Conservation (phyloP, 2,888 invertebrate species). For the Drosophila glabriapex region DNA sequence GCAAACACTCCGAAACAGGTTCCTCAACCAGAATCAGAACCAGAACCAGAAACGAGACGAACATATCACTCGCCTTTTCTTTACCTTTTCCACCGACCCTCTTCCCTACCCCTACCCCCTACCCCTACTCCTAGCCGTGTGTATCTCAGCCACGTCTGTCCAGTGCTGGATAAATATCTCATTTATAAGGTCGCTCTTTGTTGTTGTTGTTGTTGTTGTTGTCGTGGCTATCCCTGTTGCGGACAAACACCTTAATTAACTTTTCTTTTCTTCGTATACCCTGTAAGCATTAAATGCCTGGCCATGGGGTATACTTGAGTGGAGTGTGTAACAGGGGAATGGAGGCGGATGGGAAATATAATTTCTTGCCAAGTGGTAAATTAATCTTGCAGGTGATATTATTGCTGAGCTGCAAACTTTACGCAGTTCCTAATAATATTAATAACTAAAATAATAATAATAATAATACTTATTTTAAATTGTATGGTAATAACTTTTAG, state of each 20-base stretch:
- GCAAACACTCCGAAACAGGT: slow-evolving; percentile 65
- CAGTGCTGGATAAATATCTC: slow-evolving; percentile 74
- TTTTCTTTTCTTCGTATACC: slow-evolving; percentile 51
- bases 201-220: slow-evolving; percentile 29
- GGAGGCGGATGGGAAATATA: too few relatives aligned
- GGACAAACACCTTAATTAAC: slow-evolving; percentile 81
- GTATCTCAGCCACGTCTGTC: slow-evolving; percentile 37
- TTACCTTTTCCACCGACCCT: not conserved
- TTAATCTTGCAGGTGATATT: not conserved
- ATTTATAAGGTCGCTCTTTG: slow-evolving; percentile 65
- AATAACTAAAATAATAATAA: not conserved
- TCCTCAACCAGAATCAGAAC: slow-evolving; percentile 5
- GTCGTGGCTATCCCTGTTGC: slow-evolving; percentile 60
- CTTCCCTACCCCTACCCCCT: not conserved
- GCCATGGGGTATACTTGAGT: not conserved
- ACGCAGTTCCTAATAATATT: not conserved
- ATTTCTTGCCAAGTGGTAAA: not conserved
- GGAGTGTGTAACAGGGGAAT: not conserved
- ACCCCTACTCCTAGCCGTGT: not conserved
- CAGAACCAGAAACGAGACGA: slow-evolving; percentile 2
- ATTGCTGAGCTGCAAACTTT: not conserved
- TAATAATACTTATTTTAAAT: not conserved
- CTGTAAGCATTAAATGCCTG: not conserved
- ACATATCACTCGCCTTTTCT: slow-evolving; percentile 8
- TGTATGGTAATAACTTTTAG: not conserved